Percentiles rank a stretch among this genome's conserved stretches.
phyloP scores from a whole-genome alignment of 2,888 invertebrate genomes.

The Phragmatobia fuliginosa region DNA sequence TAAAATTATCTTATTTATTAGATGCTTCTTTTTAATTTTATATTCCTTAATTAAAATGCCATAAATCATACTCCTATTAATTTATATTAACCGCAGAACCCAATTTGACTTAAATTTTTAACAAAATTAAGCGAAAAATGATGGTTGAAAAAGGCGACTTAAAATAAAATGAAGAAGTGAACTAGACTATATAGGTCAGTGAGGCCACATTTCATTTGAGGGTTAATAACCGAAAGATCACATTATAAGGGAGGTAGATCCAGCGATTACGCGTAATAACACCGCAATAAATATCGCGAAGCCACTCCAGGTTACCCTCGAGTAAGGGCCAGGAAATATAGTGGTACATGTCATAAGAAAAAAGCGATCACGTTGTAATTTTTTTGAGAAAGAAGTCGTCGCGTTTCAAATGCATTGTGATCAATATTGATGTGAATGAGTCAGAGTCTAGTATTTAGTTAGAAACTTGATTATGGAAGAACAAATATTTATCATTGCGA shows the following conservation, averaged over 20 bases:
- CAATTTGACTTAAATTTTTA: neutral
- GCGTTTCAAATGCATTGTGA: no score
- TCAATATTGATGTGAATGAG: no score
- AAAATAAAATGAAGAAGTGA: slow-evolving; percentile 38
- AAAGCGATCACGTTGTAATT: neutral
- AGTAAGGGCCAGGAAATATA: slow-evolving; percentile 38
- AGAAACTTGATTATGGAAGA: no score
- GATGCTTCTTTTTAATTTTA: no score
- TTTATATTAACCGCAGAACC: neutral
- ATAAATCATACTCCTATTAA: neutral
- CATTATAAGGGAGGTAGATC: slow-evolving; percentile 78
- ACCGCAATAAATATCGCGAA: slow-evolving; percentile 79
- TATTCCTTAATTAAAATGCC: neutral
- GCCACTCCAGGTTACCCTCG: slow-evolving; percentile 73
- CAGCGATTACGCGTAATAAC: slow-evolving; percentile 81
- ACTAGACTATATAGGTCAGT: slow-evolving; percentile 54
- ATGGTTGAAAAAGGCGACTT: slow-evolving; percentile 11
- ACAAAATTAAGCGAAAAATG: slow-evolving; percentile 9
- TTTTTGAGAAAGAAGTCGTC: neutral
- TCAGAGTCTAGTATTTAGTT: no score
- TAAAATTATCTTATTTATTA: neutral
- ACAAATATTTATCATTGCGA: no score
- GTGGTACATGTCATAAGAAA: slow-evolving; percentile 42
- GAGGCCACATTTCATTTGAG: slow-evolving; percentile 61
- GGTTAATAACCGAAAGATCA: slow-evolving; percentile 72